A percentile compares a stretch with the other conserved stretches of the same genome.
phyloP scores from a whole-genome alignment of 2,888 invertebrate species.

The Acleris holmiana region DNA sequence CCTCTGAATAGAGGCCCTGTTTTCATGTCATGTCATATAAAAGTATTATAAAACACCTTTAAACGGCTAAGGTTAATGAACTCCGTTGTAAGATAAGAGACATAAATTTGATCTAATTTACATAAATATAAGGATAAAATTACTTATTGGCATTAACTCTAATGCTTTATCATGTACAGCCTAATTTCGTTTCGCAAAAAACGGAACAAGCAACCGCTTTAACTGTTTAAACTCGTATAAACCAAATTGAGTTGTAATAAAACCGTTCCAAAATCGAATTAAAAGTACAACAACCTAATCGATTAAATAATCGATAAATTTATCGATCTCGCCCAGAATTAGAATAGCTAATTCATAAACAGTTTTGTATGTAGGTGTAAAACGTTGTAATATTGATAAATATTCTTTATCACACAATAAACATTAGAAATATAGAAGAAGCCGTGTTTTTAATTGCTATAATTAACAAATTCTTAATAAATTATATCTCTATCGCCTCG shows the following conservation, averaged over 20 bases:
- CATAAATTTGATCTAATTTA: constrained; percentile 20
- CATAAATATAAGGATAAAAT: constrained; percentile 28
- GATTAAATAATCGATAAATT: constrained; percentile 63
- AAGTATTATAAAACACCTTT: background rate
- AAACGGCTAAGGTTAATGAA: constrained; percentile 1
- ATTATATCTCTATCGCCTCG: constrained; percentile 40
- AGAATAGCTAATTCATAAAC: constrained; percentile 40
- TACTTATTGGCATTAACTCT: constrained; percentile 9
- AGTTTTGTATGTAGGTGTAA: constrained; percentile 36
- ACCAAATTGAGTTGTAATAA: constrained; percentile 35
- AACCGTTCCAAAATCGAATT: constrained; percentile 37
- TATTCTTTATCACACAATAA: constrained; percentile 38
- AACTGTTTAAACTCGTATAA: constrained; percentile 16
- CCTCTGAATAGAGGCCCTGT: too few species aligned
- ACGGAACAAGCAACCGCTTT: constrained; percentile 18
- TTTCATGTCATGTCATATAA: background rate
- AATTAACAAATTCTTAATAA: constrained; percentile 42
- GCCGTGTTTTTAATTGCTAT: constrained; percentile 41
- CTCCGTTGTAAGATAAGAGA: background rate
- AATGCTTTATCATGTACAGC: constrained; percentile 17
- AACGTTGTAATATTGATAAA: constrained; percentile 38
- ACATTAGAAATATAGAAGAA: constrained; percentile 38
- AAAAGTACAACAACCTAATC: constrained; percentile 44
- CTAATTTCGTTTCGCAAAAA: constrained; percentile 22
- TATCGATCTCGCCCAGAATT: constrained; percentile 61